Conservation (phyloP, 2,113 vertebrate genomes). For the Meriones unguiculatus region DNA sequence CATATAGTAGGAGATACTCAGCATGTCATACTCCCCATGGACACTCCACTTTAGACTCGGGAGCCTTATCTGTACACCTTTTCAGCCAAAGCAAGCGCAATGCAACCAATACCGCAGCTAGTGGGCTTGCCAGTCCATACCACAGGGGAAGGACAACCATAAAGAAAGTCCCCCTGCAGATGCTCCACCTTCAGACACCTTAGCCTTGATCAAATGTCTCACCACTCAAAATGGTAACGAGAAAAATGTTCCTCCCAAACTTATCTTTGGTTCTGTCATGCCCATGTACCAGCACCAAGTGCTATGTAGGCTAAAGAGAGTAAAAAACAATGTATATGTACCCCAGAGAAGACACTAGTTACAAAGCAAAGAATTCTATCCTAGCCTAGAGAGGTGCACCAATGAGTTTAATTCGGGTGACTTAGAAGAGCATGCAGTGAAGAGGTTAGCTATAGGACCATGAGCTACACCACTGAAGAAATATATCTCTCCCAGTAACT, state of each 20-base stretch:
- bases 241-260: background rate
- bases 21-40: background rate
- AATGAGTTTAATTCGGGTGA: background rate
- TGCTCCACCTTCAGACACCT: background rate
- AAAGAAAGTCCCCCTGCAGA: background rate
- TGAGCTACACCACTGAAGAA: background rate
- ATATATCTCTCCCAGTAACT: background rate
- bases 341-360: background rate
- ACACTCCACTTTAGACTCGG: background rate
- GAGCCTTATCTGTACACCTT: background rate
- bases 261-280: background rate
- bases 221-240: background rate
- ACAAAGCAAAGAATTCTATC: background rate
- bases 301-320: background rate
- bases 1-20: background rate
- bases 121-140: background rate
- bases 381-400: background rate
- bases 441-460: background rate
- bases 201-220: background rate
- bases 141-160: background rate
- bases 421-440: background rate
- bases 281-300: background rate
- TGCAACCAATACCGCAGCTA: background rate
- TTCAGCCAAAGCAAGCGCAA: background rate
- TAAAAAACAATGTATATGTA: background rate